These are phyloP conservation scores for Sarotherodon lohbergeri DNA, from an alignment of 2,113 vertebrate species.

Conservation along the genomic window DNA sequence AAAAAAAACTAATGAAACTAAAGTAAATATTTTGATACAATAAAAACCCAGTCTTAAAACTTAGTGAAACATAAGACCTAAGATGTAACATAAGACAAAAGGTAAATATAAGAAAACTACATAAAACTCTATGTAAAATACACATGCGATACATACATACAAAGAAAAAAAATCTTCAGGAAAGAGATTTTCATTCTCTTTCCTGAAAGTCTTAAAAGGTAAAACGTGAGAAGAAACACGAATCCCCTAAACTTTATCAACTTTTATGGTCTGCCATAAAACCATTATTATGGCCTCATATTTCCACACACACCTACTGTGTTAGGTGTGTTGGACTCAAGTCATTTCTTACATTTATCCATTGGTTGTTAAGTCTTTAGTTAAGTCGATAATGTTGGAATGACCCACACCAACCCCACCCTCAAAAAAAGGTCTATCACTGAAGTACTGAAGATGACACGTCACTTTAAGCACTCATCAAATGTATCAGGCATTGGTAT, in stretches of 20 bases:
- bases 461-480: not conserved
- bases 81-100: not conserved
- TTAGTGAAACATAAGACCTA: not conserved
- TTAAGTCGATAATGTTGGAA: not conserved
- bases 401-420: not conserved
- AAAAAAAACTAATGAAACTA: not conserved
- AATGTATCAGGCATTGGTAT: not conserved
- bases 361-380: not conserved
- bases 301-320: not conserved
- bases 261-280: not conserved
- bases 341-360: not conserved
- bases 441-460: not conserved
- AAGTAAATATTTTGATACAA: not conserved
- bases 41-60: not conserved
- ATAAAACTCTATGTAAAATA: not conserved
- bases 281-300: not conserved
- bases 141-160: not conserved
- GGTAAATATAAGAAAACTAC: not conserved
- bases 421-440: not conserved
- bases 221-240: not conserved
- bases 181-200: not conserved
- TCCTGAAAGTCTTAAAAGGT: not conserved
- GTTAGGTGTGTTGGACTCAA: not conserved
- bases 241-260: not conserved
- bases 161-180: not conserved